Evolutionary conservation across 2,888 invertebrate genomes (phyloP), one percentile per base, ranked within the genome.

Genomic region (Stegophylla sp.): DNA sequence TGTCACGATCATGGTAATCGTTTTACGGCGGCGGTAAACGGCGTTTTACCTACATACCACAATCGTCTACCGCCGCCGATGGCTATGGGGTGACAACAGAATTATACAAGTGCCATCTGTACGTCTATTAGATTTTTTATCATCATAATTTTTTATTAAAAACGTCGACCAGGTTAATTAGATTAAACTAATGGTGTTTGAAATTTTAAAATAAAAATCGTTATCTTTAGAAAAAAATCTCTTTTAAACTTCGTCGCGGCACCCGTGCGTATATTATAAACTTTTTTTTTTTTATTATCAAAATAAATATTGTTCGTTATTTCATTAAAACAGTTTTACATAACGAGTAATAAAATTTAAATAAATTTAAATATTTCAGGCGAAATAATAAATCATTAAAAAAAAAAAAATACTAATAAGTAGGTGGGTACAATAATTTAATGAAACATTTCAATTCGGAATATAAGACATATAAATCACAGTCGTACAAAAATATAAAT

Each of bases 351-450:
- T 64, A 34, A 63, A 74, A 74, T 74, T 74, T 64, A 63, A 74
- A 74, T 74, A 73, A 73, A 73, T 73, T 48, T 63, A 45, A 74
- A 64, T 74, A 74, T 74, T 63, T 41, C 63, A 4, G 34, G 26
- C 17, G 13, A 74, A 34, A 34, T 20, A 17, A 74, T 74, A 74
- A 74, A 74, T 41, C 15, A 51, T 48, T 23, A 61, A 26, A n/a
- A 17, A 20, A 61, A 26, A n/a, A 17, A 26, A 12, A 43, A 43
- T 23, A 43, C 13, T 69, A 20, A 51, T 15, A 23, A 17, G 17
- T 41, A 56, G 41, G 23, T 41, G 41, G 41, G 23, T 41, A 45
- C 9, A 23, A 48, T 5, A 48, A 28, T 48, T 69, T 51, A 48
- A 48, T 34, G 28, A 28, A 4, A n/a, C 0, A 69, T 28, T 69